Base-by-base conservation (phyloP, 2,797 vertebrate species). In the Champsocephalus gunnari region DNA sequence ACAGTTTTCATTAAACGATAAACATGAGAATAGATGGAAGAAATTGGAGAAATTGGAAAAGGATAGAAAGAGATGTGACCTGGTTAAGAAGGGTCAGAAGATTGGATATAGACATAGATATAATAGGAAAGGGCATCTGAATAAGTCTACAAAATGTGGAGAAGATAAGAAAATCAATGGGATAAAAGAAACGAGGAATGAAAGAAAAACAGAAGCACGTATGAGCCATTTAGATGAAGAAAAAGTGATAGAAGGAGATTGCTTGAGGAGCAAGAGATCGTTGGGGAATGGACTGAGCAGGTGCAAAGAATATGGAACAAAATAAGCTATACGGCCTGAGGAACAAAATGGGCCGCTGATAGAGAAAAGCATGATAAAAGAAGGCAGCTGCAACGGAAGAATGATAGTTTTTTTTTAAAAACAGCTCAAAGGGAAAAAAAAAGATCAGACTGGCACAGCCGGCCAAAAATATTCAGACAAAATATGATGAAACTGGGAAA, bases 261-360 rank as follows among this genome's bases (percentile, higher is more conserved):
- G 49, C 51, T 69, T 10, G 17, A 73, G 68, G 45, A 75, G 57
- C n/a, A 65, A 56, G 41, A 38, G 56, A 57, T 21, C 67, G 63
- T 45, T 9, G 12, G n/a, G 24, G 34, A 80, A 83, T 53, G 14
- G 67, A 84, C 66, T 44, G 66, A 74, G 70, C 78, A 86, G 82
- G 83, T 80, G 85, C 56, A 54, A 72, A 67, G 61, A 68, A 72
- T 65, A 71, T 73, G 61, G 73, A 82, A 88, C 64, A 82, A 86
- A 87, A 87, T 65, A 76, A 84, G 71, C 65, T 58, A 58, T 58
- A 69, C 74, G 70, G 71, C 68, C 73, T 1, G 21, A 73, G 68
- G 71, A 72, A 58, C 43, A 59, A 64, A 88, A 85, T 38, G 14
- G 64, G 50, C 66, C 73, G 70, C 49, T 74, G 55, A 82, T 71